Evolutionary conservation across 1,140 invertebrate genomes (phyloP), one percentile per base, ranked within the genome.

Genomic region (Cydia splendana): DNA sequence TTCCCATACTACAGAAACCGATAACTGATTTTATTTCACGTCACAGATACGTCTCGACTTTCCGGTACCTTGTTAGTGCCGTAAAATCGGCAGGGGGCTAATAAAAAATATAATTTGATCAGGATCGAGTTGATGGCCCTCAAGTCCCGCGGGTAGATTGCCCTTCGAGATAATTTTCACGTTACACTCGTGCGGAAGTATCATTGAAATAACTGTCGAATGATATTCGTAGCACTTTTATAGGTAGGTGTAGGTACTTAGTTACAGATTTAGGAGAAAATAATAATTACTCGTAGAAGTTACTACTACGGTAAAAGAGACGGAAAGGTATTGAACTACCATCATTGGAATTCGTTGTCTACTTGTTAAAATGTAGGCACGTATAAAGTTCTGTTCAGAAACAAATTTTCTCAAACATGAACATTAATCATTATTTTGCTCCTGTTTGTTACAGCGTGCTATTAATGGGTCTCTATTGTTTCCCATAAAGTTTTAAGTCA

Each of bases 101-200:
- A 83, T 83, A 78, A 83, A 83, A 83, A 79, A 83, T 83, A 80
- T 83, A 83, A 83, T 83, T 81, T 83, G 81, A 83, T 83, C 78
- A 78, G 78, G 77, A 78, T 77, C 79, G 71, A 75, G 69, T 76
- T n/a, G 57, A 62, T 30, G 75, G 75, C 78, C 78, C 78, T 78
- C 34, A 62, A 77, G 48, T 78, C 80, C 78, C 78, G 13, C 15
- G 78, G 75, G 78, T 62, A 74, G 62, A 78, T 77, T 76, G 76
- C 62, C 77, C 76, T 76, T 79, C 51, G 75, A 76, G 76, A 78
- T 78, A 77, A 57, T 76, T 48, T 77, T 75, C 51, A 78, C 76
- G 77, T 81, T 76, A 75, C 65, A 76, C n/a, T 65, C 15, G 69
- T 71, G 71, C 74, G 67, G 76, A 78, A 73, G 71, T 48, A 78